phyloP scores from a whole-genome alignment of 2,113 vertebrate genomes.

The Maccullochella peelii region DNA sequence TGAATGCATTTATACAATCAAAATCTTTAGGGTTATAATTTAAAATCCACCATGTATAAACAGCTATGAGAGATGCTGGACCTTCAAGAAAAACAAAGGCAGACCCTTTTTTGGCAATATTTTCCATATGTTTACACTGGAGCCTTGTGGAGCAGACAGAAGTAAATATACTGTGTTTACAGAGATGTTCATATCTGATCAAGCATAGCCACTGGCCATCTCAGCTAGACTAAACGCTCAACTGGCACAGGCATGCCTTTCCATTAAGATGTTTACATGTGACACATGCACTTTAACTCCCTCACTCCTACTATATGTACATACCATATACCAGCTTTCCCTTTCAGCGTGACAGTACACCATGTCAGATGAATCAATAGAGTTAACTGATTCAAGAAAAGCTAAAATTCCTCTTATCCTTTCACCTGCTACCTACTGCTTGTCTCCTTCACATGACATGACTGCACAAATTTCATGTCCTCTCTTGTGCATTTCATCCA shows the following conservation, averaged over 20 bases:
- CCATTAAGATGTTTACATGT: not conserved
- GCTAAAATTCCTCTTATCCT: not conserved
- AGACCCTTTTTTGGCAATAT: not conserved
- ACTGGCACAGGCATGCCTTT: not conserved
- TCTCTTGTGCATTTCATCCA: not conserved
- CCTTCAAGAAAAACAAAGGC: not conserved
- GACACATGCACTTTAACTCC: not conserved
- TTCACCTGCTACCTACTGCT: not conserved
- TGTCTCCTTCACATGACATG: not conserved
- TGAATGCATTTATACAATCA: not conserved
- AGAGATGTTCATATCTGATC: conserved; percentile 1
- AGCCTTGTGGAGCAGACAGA: not conserved
- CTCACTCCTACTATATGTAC: not conserved
- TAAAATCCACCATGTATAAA: not conserved
- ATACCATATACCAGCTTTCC: not conserved
- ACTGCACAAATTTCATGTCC: not conserved
- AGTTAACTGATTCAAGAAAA: not conserved
- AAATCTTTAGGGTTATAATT: not conserved
- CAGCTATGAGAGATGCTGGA: not conserved
- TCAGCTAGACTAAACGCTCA: not conserved
- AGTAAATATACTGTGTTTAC: conserved; percentile 15
- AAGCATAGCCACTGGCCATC: conserved; percentile 18
- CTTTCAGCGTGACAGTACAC: not conserved
- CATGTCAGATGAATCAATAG: not conserved
- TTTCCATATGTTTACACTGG: not conserved